A percentile compares a stretch with the other conserved stretches of the same genome.
phyloP scores from a whole-genome alignment of 2,113 vertebrate species.

The Heterotis niloticus region DNA sequence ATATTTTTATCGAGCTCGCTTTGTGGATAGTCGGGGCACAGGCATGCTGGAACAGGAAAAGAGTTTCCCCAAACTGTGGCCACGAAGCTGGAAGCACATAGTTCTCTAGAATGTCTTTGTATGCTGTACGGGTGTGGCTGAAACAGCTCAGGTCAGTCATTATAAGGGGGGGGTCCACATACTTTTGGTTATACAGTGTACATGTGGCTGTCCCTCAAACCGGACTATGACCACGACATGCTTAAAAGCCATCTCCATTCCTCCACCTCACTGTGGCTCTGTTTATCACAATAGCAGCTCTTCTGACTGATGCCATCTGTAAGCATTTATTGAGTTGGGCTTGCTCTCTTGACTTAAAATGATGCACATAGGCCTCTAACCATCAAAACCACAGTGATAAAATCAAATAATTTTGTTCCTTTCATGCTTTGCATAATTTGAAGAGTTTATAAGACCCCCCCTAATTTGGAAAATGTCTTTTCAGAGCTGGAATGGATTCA shows the following conservation, averaged over 20 bases:
- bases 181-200: no score
- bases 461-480: neutral
- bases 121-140: no score
- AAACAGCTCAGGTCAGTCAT: no score
- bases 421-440: conserved; percentile 2
- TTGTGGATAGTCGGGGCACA: no score
- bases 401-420: neutral
- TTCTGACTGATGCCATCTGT: conserved; percentile 6
- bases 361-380: neutral
- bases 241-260: neutral
- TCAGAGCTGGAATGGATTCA: neutral
- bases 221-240: no score
- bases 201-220: no score
- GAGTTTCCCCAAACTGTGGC: no score
- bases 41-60: no score
- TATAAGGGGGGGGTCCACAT: no score
- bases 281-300: neutral
- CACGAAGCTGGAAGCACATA: no score
- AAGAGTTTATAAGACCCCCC: conserved; percentile 1
- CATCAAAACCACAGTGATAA: conserved; percentile 8
- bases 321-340: neutral
- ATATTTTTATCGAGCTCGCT: no score
- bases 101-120: no score
- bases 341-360: conserved; percentile 1
- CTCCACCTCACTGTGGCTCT: neutral